A percentile compares a stretch with the other conserved stretches of the same genome.
These are phyloP conservation scores for Epizoanthus stellaris DNA, from an alignment of 92 coral and sea anemone species.

Conservation along the genomic window DNA sequence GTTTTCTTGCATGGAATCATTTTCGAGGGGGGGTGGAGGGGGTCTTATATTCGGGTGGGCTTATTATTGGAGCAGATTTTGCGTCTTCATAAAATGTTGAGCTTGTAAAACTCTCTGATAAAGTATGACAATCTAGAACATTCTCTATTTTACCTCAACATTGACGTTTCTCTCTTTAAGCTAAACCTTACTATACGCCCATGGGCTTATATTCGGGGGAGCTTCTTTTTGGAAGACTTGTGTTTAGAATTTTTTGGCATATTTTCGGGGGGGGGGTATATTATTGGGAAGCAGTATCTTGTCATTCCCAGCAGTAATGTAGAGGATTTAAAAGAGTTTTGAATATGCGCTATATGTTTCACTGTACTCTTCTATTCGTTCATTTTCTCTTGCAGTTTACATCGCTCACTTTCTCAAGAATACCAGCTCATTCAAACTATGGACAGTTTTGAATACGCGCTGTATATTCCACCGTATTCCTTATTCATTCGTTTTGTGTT, in stretches of 20 bases:
- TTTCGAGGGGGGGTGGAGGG: background rate
- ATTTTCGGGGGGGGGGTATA: no score
- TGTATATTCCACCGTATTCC: constrained; percentile 45
- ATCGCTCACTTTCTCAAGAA: constrained; percentile 89
- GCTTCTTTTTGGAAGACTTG: no score
- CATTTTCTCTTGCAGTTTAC: constrained; percentile 62
- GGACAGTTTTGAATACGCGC: constrained; percentile 91
- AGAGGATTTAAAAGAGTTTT: constrained; percentile 62
- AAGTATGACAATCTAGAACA: no score
- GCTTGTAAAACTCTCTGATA: no score
- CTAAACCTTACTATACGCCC: no score
- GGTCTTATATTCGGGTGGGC: background rate
- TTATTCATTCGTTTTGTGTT: constrained; percentile 19
- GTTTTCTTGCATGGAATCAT: background rate
- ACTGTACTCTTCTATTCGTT: background rate
- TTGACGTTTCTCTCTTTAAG: no score
- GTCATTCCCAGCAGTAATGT: background rate
- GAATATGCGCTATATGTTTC: constrained; percentile 72
- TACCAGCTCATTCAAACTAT: constrained; percentile 92
- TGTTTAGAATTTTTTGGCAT: no score
- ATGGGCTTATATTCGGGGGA: no score
- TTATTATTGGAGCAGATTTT: no score
- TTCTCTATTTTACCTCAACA: no score
- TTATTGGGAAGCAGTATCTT: background rate
- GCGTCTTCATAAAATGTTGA: no score